Conservation (phyloP, 2,113 vertebrate species). For the Megalops atlanticus region DNA sequence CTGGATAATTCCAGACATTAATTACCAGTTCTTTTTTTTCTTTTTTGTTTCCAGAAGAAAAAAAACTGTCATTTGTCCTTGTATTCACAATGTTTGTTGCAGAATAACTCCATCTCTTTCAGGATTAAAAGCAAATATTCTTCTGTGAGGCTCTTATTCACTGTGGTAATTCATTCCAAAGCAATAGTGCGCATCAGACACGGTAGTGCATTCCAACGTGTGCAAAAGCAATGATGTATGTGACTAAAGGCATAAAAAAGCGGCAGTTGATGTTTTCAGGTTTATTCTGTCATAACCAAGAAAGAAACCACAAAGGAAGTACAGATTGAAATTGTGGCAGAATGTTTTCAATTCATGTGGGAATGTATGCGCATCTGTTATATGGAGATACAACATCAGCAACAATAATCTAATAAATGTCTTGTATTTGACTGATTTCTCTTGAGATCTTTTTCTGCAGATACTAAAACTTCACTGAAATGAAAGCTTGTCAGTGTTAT, state of each 20-base stretch:
- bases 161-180: neutral
- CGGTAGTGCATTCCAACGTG: neutral
- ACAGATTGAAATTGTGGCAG: neutral
- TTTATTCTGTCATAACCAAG: neutral
- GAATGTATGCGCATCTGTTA: neutral
- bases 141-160: neutral
- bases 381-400: neutral
- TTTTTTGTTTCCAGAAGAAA: neutral
- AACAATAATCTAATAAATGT: conserved; percentile 7
- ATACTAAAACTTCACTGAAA: neutral
- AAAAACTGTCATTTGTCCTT: neutral
- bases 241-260: neutral
- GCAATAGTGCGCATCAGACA: neutral
- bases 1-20: neutral
- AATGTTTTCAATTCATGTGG: neutral
- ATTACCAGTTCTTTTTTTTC: neutral
- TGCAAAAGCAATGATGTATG: neutral
- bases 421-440: neutral
- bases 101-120: neutral
- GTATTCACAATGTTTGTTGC: neutral
- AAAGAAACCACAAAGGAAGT: neutral
- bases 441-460: neutral
- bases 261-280: neutral
- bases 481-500: neutral
- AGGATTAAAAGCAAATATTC: neutral